Evolutionary conservation across 2,797 vertebrate species (phyloP).

Genomic region (Syngnathus rostellatus): DNA sequence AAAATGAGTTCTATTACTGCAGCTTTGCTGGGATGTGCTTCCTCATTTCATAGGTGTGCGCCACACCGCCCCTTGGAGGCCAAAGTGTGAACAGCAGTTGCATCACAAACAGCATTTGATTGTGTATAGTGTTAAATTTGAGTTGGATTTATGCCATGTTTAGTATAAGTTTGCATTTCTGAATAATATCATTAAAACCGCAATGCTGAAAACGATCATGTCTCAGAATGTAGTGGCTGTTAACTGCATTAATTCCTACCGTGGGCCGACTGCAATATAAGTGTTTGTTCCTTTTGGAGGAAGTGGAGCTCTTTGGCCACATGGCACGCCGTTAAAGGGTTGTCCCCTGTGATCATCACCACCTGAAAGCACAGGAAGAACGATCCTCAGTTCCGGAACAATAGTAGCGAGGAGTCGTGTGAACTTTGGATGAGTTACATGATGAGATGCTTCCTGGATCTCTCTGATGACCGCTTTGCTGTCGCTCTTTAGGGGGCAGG

Average conservation of each 20-base stretch:
- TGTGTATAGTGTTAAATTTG: no score
- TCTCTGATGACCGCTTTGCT: constrained; percentile 90
- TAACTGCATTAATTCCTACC: constrained; percentile 50
- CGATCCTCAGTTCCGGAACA: background rate
- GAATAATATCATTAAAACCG: no score
- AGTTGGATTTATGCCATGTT: no score
- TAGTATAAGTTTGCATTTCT: no score
- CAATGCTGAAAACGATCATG: background rate
- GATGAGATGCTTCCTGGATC: constrained; percentile 91
- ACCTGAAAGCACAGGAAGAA: constrained; percentile 67
- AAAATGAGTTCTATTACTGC: no score
- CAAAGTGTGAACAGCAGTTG: no score
- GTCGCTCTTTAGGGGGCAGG: constrained; percentile 88
- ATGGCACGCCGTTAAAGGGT: constrained; percentile 90
- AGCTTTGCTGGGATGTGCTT: no score
- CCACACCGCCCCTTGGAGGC: no score
- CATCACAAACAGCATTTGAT: no score
- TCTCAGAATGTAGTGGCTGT: background rate
- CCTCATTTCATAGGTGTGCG: no score
- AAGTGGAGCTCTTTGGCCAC: constrained; percentile 92
- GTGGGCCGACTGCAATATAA: constrained; percentile 77
- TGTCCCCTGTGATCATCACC: constrained; percentile 98
- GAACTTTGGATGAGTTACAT: constrained; percentile 61
- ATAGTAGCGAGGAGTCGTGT: background rate
- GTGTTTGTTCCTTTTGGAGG: constrained; percentile 77